phyloP scores from a whole-genome alignment of 2,113 vertebrate genomes.

The Hydrochoerus hydrochaeris region DNA sequence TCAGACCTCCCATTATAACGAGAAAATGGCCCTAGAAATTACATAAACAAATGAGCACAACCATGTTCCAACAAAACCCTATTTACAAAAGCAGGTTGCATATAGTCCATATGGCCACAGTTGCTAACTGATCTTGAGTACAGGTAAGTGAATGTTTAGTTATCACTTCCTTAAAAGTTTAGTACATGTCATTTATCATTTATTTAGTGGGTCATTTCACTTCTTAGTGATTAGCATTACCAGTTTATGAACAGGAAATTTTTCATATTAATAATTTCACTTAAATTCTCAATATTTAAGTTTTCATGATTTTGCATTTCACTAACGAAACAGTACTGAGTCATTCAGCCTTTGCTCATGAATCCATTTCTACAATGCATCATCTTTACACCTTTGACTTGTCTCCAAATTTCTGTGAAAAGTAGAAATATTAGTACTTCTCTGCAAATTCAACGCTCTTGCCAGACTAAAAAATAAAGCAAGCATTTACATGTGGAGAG shows the following conservation, averaged over 20 bases:
- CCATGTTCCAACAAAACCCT: background rate
- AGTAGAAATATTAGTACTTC: background rate
- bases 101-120: background rate
- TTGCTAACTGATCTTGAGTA: background rate
- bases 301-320: slow-evolving; percentile 18
- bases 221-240: background rate
- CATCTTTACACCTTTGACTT: slow-evolving; percentile 24
- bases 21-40: background rate
- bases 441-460: background rate
- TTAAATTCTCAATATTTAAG: background rate
- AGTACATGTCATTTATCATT: background rate
- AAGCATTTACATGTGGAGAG: background rate
- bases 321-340: background rate
- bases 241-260: background rate
- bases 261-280: slow-evolving; percentile 16
- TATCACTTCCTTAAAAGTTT: background rate
- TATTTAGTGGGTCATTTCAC: background rate
- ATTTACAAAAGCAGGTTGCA: background rate
- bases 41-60: background rate
- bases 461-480: slow-evolving; percentile 8
- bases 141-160: background rate
- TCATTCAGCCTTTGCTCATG: background rate
- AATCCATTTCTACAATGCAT: slow-evolving; percentile 42
- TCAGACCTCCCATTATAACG: background rate
- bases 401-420: background rate